Conservation (phyloP, 2,797 vertebrate genomes). For the Siniperca obscura region DNA sequence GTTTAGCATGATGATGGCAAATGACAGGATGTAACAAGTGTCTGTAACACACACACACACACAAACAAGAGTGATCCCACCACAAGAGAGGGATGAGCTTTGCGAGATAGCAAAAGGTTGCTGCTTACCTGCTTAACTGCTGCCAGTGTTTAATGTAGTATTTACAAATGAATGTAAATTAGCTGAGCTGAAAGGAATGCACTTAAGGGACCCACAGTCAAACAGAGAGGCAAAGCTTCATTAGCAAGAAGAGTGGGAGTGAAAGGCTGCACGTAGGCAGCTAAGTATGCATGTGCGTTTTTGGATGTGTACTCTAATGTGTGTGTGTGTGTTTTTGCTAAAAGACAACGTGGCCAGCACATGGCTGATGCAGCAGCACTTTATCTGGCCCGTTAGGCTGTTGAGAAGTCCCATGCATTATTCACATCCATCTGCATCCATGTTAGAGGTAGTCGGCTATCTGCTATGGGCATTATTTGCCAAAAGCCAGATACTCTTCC, state of each 20-base stretch:
- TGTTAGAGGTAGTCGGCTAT: slow-evolving; percentile 61
- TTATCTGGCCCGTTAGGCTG: slow-evolving; percentile 69
- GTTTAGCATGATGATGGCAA: slow-evolving; percentile 98
- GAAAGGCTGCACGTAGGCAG: slow-evolving; percentile 59
- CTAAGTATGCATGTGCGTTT: slow-evolving; percentile 52
- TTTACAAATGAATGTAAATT: slow-evolving; percentile 76
- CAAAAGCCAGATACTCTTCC: slow-evolving; percentile 60
- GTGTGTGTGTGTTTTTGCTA: slow-evolving; percentile 21
- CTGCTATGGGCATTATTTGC: slow-evolving; percentile 59
- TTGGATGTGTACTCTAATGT: slow-evolving; percentile 21
- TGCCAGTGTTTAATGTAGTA: slow-evolving; percentile 53
- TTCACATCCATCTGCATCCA: slow-evolving; percentile 81
- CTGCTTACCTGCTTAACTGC: slow-evolving; percentile 25
- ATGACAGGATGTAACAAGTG: slow-evolving; percentile 96
- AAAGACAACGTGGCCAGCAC: slow-evolving; percentile 45
- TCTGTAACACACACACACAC: slow-evolving; percentile 81
- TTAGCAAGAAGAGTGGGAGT: slow-evolving; percentile 58
- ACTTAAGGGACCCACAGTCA: slow-evolving; percentile 52
- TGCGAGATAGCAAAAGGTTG: slow-evolving; percentile 23
- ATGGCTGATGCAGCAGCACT: slow-evolving; percentile 77
- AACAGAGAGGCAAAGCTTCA: slow-evolving; percentile 48
- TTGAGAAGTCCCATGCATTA: slow-evolving; percentile 78
- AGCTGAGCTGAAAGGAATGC: slow-evolving; percentile 60
- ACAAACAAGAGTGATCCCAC: slow-evolving; percentile 1
- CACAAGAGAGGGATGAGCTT: slow-evolving; percentile 9